A percentile compares a stretch with the other conserved stretches of the same genome.
These are phyloP conservation scores for Oceanodroma tethys DNA, from an alignment of 2,113 vertebrate genomes.

Conservation along the genomic window DNA sequence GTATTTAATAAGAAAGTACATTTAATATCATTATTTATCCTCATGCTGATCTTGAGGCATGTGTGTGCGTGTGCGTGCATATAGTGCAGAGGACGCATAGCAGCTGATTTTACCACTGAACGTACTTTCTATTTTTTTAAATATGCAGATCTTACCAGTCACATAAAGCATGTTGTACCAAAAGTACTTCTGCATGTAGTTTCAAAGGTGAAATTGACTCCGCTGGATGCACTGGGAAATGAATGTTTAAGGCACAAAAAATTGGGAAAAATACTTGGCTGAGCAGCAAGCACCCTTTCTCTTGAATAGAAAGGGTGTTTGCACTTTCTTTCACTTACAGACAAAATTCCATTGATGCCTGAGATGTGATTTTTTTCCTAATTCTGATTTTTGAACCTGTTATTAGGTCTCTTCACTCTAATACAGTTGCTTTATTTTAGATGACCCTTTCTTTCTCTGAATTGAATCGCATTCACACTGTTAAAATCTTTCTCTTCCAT, in stretches of 20 bases:
- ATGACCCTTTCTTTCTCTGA: background rate
- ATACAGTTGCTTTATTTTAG: background rate
- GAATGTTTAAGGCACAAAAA: background rate
- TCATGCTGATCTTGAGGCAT: background rate
- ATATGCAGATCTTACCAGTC: background rate
- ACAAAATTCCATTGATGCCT: background rate
- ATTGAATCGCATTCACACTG: background rate
- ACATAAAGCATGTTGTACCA: background rate
- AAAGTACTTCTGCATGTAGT: background rate
- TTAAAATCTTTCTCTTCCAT: background rate
- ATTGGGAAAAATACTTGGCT: background rate
- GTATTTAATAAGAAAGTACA: background rate
- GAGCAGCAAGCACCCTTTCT: background rate
- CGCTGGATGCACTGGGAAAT: background rate
- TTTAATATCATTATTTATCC: background rate
- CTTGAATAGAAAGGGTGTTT: fast-evolving
- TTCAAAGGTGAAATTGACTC: background rate
- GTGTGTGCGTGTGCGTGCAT: background rate
- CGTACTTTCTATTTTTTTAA: background rate
- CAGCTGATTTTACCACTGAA: background rate
- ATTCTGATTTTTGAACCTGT: background rate
- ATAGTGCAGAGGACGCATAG: background rate
- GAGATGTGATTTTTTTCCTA: background rate
- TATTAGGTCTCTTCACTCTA: fast-evolving
- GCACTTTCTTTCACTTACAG: background rate